Percentiles rank a stretch among this genome's conserved stretches.
phyloP scores from a whole-genome alignment of 1,140 invertebrate genomes.

The Conus betulinus region DNA sequence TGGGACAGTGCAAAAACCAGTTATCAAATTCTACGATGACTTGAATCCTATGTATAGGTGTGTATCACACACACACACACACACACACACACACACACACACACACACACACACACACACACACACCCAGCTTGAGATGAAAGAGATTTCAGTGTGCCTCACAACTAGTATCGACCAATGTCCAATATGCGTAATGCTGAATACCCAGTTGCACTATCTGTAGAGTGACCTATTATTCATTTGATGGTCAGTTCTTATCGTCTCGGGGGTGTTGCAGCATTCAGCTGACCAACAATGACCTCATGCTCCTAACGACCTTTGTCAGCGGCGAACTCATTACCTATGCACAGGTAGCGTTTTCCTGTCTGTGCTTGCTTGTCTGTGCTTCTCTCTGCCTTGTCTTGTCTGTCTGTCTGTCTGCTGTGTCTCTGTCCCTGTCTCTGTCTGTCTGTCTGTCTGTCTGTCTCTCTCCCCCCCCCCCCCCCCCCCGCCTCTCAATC shows the following conservation, averaged over 20 bases:
- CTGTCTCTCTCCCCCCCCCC: not conserved
- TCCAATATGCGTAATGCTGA: too few relatives aligned
- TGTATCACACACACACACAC: not conserved
- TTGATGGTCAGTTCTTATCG: too few relatives aligned
- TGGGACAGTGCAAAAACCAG: slow-evolving; percentile 24
- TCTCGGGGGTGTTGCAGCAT: slow-evolving; percentile 10
- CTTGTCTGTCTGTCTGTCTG: not conserved
- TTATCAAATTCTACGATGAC: slow-evolving; percentile 4
- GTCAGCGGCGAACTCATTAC: slow-evolving; percentile 7
- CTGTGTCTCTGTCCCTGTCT: not conserved
- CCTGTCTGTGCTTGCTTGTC: not conserved
- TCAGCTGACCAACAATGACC: slow-evolving; percentile 9
- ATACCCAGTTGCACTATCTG: too few relatives aligned
- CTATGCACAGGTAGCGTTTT: slow-evolving; percentile 6
- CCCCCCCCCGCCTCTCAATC: not conserved
- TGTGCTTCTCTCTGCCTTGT: not conserved
- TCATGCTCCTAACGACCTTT: slow-evolving; percentile 16
- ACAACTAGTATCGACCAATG: too few relatives aligned
- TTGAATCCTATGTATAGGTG: slow-evolving; percentile 27
- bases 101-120: slow-evolving; percentile 10
- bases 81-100: slow-evolving; percentile 10
- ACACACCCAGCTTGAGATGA: not conserved
- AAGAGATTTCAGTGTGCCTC: too few relatives aligned
- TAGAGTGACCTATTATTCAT: too few relatives aligned
- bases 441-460: not conserved